These are phyloP conservation scores for Drosophila bipectinata DNA, from an alignment of 1,140 invertebrate genomes.

Conservation along the genomic window DNA sequence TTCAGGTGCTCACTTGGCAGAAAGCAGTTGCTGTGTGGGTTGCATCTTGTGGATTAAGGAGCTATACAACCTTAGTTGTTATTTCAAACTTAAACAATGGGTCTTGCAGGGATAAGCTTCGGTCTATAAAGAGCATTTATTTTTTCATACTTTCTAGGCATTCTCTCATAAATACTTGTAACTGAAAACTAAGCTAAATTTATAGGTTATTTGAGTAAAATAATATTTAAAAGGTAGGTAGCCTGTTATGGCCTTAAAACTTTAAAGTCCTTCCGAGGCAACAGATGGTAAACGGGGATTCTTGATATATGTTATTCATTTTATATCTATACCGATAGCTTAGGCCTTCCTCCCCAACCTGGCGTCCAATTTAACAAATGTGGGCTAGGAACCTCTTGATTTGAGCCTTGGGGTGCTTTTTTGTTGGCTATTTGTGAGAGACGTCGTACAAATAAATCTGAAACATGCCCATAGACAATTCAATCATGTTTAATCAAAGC, in stretches of 20 bases:
- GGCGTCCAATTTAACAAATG: conserved; percentile 1
- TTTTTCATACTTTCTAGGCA: not conserved
- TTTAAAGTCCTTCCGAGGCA: too few species aligned
- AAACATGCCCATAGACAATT: conserved; percentile 67
- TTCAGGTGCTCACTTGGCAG: conserved; percentile 2
- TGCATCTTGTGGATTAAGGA: conserved; percentile 8
- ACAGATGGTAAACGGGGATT: too few species aligned
- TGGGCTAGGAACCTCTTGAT: not conserved
- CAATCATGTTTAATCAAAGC: conserved; percentile 77
- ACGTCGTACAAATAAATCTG: conserved; percentile 42
- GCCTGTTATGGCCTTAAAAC: too few species aligned
- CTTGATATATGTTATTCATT: too few species aligned
- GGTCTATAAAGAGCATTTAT: not conserved
- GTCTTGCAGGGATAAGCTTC: not conserved
- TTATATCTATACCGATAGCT: too few species aligned
- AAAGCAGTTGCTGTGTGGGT: not conserved
- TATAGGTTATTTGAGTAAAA: too few species aligned
- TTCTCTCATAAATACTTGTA: too few species aligned
- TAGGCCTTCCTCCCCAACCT: too few species aligned
- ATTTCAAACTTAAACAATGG: not conserved
- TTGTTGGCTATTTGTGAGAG: conserved; percentile 36
- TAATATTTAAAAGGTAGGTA: too few species aligned
- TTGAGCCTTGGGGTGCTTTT: conserved; percentile 1
- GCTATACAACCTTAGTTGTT: not conserved
- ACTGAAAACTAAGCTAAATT: too few species aligned